Conservation (phyloP, 2,113 vertebrate species). For the Tiliqua scincoides region DNA sequence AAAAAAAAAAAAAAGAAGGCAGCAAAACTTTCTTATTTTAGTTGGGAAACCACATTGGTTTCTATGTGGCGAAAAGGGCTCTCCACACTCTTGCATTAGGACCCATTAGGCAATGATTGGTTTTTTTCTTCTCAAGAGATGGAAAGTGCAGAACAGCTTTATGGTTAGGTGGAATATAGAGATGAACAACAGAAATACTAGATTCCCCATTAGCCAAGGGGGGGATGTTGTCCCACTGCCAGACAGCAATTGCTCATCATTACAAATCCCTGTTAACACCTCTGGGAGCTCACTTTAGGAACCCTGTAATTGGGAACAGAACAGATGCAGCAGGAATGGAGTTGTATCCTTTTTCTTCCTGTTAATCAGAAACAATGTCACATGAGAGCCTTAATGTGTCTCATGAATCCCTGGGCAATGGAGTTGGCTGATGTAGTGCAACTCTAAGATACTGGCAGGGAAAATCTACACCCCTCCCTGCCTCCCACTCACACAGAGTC, state of each 20-base stretch:
- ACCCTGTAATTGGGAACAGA: background rate
- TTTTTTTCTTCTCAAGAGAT: background rate
- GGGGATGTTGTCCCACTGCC: background rate
- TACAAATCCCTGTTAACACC: background rate
- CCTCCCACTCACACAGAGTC: background rate
- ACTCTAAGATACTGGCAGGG: accelerated
- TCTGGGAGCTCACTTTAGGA: background rate
- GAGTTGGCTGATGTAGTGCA: accelerated
- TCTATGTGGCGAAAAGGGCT: background rate
- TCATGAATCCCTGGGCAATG: accelerated
- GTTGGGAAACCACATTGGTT: background rate
- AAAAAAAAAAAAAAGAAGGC: background rate
- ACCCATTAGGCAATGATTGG: background rate
- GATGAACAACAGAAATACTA: background rate
- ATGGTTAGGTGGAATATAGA: background rate
- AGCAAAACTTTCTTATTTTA: background rate
- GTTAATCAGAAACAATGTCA: background rate
- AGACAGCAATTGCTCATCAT: background rate
- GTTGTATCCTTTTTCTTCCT: background rate
- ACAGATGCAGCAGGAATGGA: background rate
- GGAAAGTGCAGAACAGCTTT: background rate
- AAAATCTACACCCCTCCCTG: background rate
- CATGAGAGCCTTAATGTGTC: accelerated
- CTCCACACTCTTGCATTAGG: background rate
- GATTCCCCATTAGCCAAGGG: background rate